Evolutionary conservation across 2,888 invertebrate species (phyloP).

Genomic region (Agrochola litura): DNA sequence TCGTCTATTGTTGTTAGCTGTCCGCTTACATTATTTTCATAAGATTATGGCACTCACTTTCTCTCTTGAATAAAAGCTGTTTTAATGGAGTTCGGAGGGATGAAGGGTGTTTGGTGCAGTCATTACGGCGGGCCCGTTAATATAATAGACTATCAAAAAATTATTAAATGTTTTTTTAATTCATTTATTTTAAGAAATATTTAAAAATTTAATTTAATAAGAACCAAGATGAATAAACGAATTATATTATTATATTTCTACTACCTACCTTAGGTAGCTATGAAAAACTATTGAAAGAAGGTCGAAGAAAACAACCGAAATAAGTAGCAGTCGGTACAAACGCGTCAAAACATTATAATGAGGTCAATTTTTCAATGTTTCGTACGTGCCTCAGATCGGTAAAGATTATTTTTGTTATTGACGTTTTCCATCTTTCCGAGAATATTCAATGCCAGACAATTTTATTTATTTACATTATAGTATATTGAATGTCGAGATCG

Average conservation of each 20-base stretch:
- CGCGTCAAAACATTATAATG: constrained; percentile 40
- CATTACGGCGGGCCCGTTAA: constrained; percentile 25
- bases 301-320: constrained; percentile 5
- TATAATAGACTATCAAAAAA: constrained; percentile 45
- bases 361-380: constrained; percentile 51
- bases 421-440: constrained; percentile 41
- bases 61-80: constrained; percentile 32
- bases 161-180: too few species aligned
- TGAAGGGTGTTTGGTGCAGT: constrained; percentile 28
- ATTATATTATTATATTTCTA: too few species aligned
- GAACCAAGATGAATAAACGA: too few species aligned
- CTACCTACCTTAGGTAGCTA: background rate
- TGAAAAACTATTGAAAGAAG: constrained; percentile 3
- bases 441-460: constrained; percentile 55
- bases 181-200: too few species aligned
- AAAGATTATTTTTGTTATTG: constrained; percentile 56
- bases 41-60: constrained; percentile 40
- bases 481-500: constrained; percentile 59
- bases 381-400: constrained; percentile 53
- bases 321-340: constrained; percentile 14
- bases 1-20: background rate
- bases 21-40: constrained; percentile 28
- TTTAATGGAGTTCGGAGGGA: constrained; percentile 46
- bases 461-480: constrained; percentile 62
- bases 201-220: too few species aligned